A percentile compares a stretch with the other conserved stretches of the same genome.
phyloP scores from a whole-genome alignment of 2,888 invertebrate genomes.

The Aphodius sticticus region DNA sequence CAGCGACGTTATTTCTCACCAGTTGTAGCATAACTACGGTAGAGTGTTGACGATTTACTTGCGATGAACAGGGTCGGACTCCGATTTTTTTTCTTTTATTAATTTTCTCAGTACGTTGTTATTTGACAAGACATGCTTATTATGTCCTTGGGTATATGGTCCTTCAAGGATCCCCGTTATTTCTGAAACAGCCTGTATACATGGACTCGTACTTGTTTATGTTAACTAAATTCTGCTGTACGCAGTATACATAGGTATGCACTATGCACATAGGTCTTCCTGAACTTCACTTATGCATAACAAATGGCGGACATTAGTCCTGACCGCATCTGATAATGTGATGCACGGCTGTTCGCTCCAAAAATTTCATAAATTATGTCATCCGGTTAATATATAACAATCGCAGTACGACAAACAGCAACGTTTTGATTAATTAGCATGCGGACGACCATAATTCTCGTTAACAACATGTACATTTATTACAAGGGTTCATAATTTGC shows the following conservation, averaged over 20 bases:
- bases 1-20: too few species aligned
- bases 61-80: too few species aligned
- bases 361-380: conserved; percentile 25
- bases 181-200: too few species aligned
- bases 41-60: too few species aligned
- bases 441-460: conserved; percentile 21
- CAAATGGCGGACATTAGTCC: conserved; percentile 22
- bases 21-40: too few species aligned
- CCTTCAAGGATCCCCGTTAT: too few species aligned
- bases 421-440: conserved; percentile 24
- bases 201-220: background rate
- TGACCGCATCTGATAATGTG: conserved; percentile 11
- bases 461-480: conserved; percentile 28
- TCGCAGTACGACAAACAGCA: conserved; percentile 16
- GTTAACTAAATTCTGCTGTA: background rate
- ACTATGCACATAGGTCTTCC: background rate
- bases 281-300: background rate
- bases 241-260: background rate
- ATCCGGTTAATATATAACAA: conserved; percentile 8
- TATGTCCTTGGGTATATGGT: too few species aligned
- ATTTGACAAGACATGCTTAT: too few species aligned
- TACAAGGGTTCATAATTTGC: conserved; percentile 27
- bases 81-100: too few species aligned
- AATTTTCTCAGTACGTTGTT: too few species aligned
- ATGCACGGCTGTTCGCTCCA: background rate